Evolutionary conservation across 2,113 vertebrate genomes (phyloP).

Genomic region (Colinus virginianus): DNA sequence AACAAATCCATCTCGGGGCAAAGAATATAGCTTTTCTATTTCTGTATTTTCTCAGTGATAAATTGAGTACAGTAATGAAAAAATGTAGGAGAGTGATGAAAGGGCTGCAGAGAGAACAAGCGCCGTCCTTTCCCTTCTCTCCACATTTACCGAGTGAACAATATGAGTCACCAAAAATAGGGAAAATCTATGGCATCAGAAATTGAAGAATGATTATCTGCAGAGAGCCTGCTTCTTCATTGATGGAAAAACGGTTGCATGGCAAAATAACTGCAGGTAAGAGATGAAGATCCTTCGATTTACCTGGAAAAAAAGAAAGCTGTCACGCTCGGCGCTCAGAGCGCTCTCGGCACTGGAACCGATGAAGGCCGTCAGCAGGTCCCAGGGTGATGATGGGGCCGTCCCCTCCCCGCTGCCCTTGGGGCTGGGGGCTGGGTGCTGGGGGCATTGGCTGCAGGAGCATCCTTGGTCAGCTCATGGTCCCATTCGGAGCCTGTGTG

Average conservation of each 20-base stretch:
- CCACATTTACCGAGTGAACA: slow-evolving; percentile 38
- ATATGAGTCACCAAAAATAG: slow-evolving; percentile 38
- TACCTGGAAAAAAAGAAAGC: background rate
- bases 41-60: slow-evolving; percentile 57
- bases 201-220: slow-evolving; percentile 52
- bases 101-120: slow-evolving; percentile 54
- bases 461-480: too few species aligned
- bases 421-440: too few species aligned
- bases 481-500: too few species aligned
- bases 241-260: slow-evolving; percentile 40
- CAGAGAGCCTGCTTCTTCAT: slow-evolving; percentile 13
- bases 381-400: background rate
- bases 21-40: slow-evolving; percentile 8
- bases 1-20: slow-evolving; percentile 31
- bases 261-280: slow-evolving; percentile 39
- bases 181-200: slow-evolving; percentile 47
- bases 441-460: too few species aligned
- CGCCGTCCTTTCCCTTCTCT: slow-evolving; percentile 10
- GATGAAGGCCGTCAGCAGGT: background rate
- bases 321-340: background rate
- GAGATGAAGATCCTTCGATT: slow-evolving; percentile 47
- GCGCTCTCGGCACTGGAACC: background rate
- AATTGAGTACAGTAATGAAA: slow-evolving; percentile 57
- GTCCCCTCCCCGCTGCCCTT: background rate
- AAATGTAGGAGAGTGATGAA: slow-evolving; percentile 51